Conservation (phyloP, 2,888 invertebrate species). For the Ypsolopha scabrella region DNA sequence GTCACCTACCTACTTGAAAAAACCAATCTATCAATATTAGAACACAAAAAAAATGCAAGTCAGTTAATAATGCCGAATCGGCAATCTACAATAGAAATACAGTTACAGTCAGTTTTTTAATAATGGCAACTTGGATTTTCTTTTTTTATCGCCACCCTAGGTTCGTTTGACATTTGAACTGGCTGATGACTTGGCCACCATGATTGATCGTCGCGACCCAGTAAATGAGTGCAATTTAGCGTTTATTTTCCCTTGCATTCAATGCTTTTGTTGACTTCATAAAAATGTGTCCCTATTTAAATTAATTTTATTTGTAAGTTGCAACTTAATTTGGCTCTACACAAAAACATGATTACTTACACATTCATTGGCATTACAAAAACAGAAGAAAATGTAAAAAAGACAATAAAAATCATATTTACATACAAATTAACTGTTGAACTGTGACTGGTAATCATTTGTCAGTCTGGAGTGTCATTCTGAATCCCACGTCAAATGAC, state of each 20-base stretch:
- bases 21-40: slow-evolving; percentile 70
- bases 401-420: slow-evolving; percentile 37
- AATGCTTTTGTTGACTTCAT: slow-evolving; percentile 47
- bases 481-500: slow-evolving; percentile 28
- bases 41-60: slow-evolving; percentile 71
- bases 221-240: slow-evolving; percentile 69
- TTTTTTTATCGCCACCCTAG: slow-evolving; percentile 67
- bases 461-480: slow-evolving; percentile 60
- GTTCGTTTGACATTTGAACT: slow-evolving; percentile 69
- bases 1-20: slow-evolving; percentile 53
- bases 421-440: slow-evolving; percentile 63
- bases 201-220: slow-evolving; percentile 65
- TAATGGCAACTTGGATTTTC: slow-evolving; percentile 62
- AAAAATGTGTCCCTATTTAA: slow-evolving; percentile 13
- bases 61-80: slow-evolving; percentile 70
- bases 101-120: slow-evolving; percentile 71
- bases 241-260: slow-evolving; percentile 56
- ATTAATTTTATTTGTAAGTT: neutral
- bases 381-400: slow-evolving; percentile 12
- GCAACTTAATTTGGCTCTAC: neutral
- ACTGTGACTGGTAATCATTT: slow-evolving; percentile 59
- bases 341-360: slow-evolving; percentile 1
- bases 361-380: slow-evolving; percentile 11
- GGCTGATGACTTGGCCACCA: slow-evolving; percentile 63
- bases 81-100: slow-evolving; percentile 69